Evolutionary conservation across 1,140 invertebrate genomes (phyloP).

Genomic region (Saccostrea glomerata): DNA sequence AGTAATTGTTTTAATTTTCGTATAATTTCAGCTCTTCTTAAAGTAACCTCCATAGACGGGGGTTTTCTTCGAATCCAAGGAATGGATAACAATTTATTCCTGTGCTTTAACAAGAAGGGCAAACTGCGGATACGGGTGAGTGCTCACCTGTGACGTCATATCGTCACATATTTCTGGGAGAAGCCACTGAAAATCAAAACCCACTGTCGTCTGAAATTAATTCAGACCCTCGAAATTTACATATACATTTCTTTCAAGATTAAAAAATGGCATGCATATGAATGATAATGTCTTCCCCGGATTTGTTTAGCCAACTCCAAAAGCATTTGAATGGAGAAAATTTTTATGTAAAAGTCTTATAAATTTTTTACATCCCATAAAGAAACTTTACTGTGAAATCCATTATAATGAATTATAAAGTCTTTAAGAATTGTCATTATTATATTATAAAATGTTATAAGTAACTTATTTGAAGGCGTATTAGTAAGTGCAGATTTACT

Average conservation of each 20-base stretch:
- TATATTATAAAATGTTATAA: no score
- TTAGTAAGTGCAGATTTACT: no score
- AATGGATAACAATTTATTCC: conserved; percentile 35
- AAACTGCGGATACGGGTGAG: conserved; percentile 47
- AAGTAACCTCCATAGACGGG: conserved; percentile 45
- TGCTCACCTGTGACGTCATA: not conserved
- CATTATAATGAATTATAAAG: not conserved
- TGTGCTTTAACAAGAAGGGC: conserved; percentile 50
- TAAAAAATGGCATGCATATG: not conserved
- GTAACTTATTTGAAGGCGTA: no score
- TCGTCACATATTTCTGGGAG: not conserved
- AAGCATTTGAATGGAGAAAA: not conserved
- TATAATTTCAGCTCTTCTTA: conserved; percentile 49
- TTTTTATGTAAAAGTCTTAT: not conserved
- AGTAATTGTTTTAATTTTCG: not conserved
- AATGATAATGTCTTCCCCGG: not conserved
- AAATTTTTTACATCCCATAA: not conserved
- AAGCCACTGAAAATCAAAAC: not conserved
- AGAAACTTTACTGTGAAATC: not conserved
- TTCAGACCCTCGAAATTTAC: conserved; percentile 11
- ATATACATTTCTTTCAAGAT: conserved; percentile 22
- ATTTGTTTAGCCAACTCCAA: not conserved
- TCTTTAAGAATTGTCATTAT: no score
- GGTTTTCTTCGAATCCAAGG: conserved; percentile 49
- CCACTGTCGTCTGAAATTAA: conserved; percentile 15